Evolutionary conservation across 1,140 invertebrate species (phyloP).

Genomic region (Bombus huntii): DNA sequence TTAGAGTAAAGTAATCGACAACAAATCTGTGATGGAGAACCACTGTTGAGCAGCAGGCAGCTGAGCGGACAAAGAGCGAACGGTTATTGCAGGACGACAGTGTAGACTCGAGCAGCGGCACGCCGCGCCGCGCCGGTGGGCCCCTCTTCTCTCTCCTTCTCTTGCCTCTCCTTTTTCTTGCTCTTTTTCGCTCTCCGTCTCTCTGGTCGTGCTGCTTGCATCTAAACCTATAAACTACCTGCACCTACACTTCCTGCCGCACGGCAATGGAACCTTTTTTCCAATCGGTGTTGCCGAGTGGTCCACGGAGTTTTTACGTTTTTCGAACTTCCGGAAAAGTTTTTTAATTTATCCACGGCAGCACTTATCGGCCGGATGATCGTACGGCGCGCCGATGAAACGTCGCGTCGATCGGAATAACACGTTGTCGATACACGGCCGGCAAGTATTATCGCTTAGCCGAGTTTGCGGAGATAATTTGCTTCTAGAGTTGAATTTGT

Average conservation of each 20-base stretch:
- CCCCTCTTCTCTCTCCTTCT: slow-evolving; percentile 52
- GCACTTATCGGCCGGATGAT: neutral
- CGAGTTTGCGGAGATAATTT: neutral
- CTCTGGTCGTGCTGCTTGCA: slow-evolving; percentile 43
- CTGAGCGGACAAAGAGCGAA: slow-evolving; percentile 81
- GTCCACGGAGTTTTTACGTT: neutral
- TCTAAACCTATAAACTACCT: slow-evolving; percentile 63
- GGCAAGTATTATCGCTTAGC: neutral
- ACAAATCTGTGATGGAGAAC: slow-evolving; percentile 67
- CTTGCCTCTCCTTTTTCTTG: neutral
- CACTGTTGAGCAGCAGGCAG: slow-evolving; percentile 77
- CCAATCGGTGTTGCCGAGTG: slow-evolving; percentile 20
- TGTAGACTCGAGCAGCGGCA: slow-evolving; percentile 67
- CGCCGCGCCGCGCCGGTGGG: slow-evolving; percentile 37
- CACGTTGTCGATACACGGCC: neutral
- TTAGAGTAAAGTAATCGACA: neutral
- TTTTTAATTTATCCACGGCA: slow-evolving; percentile 32
- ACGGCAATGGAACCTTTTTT: slow-evolving; percentile 56
- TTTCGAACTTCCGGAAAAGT: slow-evolving; percentile 26
- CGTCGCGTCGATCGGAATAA: neutral
- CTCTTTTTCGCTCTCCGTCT: slow-evolving; percentile 6
- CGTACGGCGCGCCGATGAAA: neutral
- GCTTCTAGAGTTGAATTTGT: neutral
- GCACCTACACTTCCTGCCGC: slow-evolving; percentile 50
- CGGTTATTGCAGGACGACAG: slow-evolving; percentile 78